Conservation (phyloP, 2,797 vertebrate genomes). For the Coregonus suidteri region DNA sequence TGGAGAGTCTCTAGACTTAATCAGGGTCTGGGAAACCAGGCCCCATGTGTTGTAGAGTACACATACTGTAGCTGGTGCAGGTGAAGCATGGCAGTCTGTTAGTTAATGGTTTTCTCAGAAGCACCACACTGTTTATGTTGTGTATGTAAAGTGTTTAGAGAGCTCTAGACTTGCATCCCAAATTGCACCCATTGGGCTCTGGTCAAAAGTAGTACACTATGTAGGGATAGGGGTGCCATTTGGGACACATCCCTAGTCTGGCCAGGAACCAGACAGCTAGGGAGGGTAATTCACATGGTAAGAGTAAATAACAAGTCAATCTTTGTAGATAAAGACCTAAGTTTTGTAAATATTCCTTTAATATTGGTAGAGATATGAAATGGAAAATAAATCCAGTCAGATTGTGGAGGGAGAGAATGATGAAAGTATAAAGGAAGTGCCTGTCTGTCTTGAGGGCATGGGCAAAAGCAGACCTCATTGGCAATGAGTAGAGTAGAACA, state of each 20-base stretch:
- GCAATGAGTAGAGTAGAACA: conserved; percentile 25
- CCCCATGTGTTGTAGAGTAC: conserved; percentile 21
- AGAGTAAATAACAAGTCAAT: conserved; percentile 34
- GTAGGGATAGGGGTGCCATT: background rate
- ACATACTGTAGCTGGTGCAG: conserved; percentile 15
- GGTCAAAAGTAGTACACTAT: conserved; percentile 8
- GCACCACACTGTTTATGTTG: conserved; percentile 49
- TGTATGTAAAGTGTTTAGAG: conserved; percentile 46
- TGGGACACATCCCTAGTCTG: background rate
- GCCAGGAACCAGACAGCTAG: background rate
- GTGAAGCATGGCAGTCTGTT: conserved; percentile 23
- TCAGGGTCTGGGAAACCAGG: background rate
- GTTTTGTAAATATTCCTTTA: conserved; percentile 44
- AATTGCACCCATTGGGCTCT: background rate
- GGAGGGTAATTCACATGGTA: conserved; percentile 17
- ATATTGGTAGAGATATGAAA: conserved; percentile 34
- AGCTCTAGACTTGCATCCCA: background rate
- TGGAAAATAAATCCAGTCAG: conserved; percentile 30
- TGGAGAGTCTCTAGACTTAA: background rate
- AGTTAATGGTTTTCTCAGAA: conserved; percentile 36
- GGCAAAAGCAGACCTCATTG: conserved; percentile 7
- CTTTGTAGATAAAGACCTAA: conserved; percentile 23
- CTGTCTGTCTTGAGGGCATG: conserved; percentile 21
- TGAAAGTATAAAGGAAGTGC: conserved; percentile 30
- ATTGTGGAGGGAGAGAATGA: conserved; percentile 30